Percentiles rank a stretch among this genome's conserved stretches.
Evolutionary conservation across 2,113 vertebrate species (phyloP).

Genomic region (Ondatra zibethicus): DNA sequence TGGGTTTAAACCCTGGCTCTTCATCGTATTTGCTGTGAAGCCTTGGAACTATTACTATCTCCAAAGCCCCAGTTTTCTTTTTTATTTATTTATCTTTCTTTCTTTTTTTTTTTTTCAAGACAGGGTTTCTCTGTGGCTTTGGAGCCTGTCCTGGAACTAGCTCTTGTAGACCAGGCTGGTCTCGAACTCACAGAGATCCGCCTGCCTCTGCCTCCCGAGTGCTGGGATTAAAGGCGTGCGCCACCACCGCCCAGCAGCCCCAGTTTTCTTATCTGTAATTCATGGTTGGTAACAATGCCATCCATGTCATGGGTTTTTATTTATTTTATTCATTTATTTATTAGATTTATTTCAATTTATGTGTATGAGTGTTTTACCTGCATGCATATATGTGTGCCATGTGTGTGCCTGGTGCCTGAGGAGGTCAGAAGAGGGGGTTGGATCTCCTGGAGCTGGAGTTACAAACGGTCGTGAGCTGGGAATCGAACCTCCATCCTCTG

Average conservation of each 20-base stretch:
- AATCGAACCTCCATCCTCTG: background rate
- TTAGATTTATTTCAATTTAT: background rate
- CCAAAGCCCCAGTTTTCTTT: slow-evolving; percentile 10
- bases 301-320: background rate
- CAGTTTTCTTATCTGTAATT: slow-evolving; percentile 15
- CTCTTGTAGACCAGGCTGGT: no score
- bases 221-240: no score
- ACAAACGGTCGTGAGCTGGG: background rate
- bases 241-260: background rate
- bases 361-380: background rate
- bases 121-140: no score
- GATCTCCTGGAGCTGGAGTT: background rate
- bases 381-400: background rate
- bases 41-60: background rate
- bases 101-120: no score
- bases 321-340: background rate
- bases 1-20: background rate
- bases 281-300: background rate
- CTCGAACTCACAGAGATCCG: no score
- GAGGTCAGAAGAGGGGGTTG: background rate
- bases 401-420: background rate
- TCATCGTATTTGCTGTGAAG: background rate
- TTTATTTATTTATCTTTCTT: no score
- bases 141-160: no score
- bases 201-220: no score